Base-by-base conservation (phyloP, 2,888 invertebrate species). In the Eumacrocentrus americanus region DNA sequence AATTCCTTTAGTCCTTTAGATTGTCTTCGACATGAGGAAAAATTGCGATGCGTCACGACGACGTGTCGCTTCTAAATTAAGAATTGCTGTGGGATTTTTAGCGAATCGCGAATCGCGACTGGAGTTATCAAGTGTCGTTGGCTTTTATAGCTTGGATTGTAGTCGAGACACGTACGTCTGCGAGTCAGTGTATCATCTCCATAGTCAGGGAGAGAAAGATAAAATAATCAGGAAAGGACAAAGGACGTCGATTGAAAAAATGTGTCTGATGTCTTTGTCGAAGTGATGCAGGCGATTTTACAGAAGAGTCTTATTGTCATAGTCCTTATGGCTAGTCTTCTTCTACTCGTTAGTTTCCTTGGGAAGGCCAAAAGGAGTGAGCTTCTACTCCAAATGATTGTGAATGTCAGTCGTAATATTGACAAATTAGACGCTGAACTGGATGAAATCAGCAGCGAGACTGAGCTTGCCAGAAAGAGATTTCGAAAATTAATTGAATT, bases 321-420 rank as follows among this genome's bases (percentile, higher is more conserved):
- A 20, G 18, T 50, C 22, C 11, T 55, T 22, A 48, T 60, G 53
- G 22, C 50, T 14, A 16, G 47, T 20, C 20, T 42, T 18, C 23
- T 54, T 29, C 14, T 60, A 7, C 2, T 60, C 11, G 48, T 40
- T 9, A 48, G 46, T n/a, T 54, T 60, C 14, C 20, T 60, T 47
- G 40, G 40, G 7, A 60, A 48, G 42, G 58, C 66, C 0, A 63
- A 57, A 6, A 63, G 52, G 23, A 68, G 65, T 16, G 63, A 63
- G 1, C 48, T 68, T 18, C 55, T 70, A 14, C 61, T 70, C 14
- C 66, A 68, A 48, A 69, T 69, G 60, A 66, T 70, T 14, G 64
- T 64, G 6, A 70, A 70, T 44, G 64, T 70, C 4, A 70, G 70
- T 60, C 67, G 63, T 44, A 69, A 66, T 35, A 52, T 70, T 12